phyloP scores from a whole-genome alignment of 1,140 invertebrate genomes.

The Hycleus phaleratus region DNA sequence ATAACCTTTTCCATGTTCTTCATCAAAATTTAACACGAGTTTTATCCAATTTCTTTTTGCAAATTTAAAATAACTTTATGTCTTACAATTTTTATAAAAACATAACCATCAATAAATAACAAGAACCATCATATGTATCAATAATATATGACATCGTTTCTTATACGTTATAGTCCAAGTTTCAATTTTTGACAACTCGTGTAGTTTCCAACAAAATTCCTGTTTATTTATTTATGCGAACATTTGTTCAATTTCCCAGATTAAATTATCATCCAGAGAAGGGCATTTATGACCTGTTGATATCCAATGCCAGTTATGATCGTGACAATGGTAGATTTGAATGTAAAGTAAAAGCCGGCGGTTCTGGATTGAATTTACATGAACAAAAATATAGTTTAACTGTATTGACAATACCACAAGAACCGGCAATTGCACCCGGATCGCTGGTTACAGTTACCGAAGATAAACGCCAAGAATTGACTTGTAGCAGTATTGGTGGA shows the following conservation, averaged over 20 bases:
- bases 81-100: no score
- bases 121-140: no score
- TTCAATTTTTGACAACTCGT: no score
- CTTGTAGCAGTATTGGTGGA: constrained; percentile 76
- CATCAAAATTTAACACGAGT: no score
- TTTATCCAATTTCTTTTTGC: no score
- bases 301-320: constrained; percentile 78
- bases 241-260: constrained; percentile 44
- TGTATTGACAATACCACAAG: constrained; percentile 74
- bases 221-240: no score
- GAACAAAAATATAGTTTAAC: constrained; percentile 75
- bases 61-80: no score
- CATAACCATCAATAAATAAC: no score
- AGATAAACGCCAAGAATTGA: constrained; percentile 64
- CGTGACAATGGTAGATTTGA: constrained; percentile 87
- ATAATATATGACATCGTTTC: no score
- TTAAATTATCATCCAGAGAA: constrained; percentile 66
- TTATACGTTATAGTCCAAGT: no score
- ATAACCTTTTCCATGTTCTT: no score
- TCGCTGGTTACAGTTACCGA: constrained; percentile 67
- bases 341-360: constrained; percentile 77
- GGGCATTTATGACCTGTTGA: constrained; percentile 80
- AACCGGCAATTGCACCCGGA: constrained; percentile 66
- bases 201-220: no score
- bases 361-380: constrained; percentile 74